phyloP scores from a whole-genome alignment of 2,113 vertebrate species.

The Sylvilagus bachmani region DNA sequence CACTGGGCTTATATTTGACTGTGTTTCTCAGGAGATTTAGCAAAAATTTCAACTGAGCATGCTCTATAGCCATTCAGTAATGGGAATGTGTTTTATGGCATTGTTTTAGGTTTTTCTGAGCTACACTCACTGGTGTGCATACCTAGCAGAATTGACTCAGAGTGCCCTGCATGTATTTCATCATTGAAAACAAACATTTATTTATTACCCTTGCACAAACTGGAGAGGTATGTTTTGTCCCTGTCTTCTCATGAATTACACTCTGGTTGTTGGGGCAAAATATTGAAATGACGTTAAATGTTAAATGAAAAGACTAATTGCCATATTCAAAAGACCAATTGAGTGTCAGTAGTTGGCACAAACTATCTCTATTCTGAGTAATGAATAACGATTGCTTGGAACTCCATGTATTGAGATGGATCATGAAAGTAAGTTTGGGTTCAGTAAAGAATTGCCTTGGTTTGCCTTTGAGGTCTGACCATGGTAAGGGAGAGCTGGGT shows the following conservation, averaged over 20 bases:
- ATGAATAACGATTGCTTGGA: not conserved
- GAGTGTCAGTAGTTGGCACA: not conserved
- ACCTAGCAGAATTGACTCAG: not conserved
- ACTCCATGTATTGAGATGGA: not conserved
- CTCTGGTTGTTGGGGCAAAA: not conserved
- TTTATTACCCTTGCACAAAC: not conserved
- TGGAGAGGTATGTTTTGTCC: not conserved
- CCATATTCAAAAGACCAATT: not conserved
- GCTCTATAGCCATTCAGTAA: not conserved
- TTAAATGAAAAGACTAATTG: slow-evolving; percentile 22
- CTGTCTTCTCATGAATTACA: not conserved
- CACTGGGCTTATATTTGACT: not conserved
- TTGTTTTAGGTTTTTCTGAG: not conserved
- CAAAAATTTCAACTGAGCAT: not conserved
- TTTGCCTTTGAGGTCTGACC: not conserved
- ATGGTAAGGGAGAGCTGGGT: not conserved
- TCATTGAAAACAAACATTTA: slow-evolving; percentile 46
- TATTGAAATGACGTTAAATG: not conserved
- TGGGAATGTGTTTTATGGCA: not conserved
- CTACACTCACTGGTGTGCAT: not conserved
- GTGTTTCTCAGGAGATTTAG: not conserved
- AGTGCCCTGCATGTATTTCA: not conserved
- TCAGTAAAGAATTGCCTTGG: not conserved
- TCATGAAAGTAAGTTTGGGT: not conserved
- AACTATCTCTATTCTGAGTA: not conserved